phyloP scores from a whole-genome alignment of 2,888 invertebrate species.

The Hemistola chrysoprasaria region DNA sequence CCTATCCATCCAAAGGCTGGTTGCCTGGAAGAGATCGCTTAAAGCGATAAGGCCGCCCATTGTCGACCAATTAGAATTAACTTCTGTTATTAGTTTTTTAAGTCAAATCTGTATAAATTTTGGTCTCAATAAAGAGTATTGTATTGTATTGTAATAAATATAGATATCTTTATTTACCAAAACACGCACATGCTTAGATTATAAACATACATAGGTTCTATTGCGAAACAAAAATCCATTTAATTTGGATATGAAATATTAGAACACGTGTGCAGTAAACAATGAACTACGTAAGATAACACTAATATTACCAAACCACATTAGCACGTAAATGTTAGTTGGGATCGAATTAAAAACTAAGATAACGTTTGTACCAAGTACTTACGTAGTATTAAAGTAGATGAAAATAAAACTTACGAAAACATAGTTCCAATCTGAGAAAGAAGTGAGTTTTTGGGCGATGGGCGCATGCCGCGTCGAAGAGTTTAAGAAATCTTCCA shows the following conservation, averaged over 20 bases:
- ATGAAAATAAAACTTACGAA: constrained; percentile 24
- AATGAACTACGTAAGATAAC: constrained; percentile 15
- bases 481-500: constrained; percentile 1
- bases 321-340: constrained; percentile 11
- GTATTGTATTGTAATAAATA: too few species aligned
- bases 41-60: too few species aligned
- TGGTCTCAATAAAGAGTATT: too few species aligned
- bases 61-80: too few species aligned
- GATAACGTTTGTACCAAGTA: constrained; percentile 10
- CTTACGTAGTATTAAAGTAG: constrained; percentile 1
- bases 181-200: neutral
- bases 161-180: too few species aligned
- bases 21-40: too few species aligned
- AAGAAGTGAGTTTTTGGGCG: constrained; percentile 7
- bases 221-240: constrained; percentile 4
- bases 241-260: constrained; percentile 4
- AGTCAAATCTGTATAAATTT: too few species aligned
- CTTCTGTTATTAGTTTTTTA: too few species aligned
- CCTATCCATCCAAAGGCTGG: too few species aligned
- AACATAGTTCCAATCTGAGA: constrained; percentile 25
- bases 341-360: constrained; percentile 11
- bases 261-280: constrained; percentile 13
- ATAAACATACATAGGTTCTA: neutral
- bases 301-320: constrained; percentile 3
- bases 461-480: constrained; percentile 16